Evolutionary conservation across 2,888 invertebrate species (phyloP).

Genomic region (Lordiphosa fenestrarum): DNA sequence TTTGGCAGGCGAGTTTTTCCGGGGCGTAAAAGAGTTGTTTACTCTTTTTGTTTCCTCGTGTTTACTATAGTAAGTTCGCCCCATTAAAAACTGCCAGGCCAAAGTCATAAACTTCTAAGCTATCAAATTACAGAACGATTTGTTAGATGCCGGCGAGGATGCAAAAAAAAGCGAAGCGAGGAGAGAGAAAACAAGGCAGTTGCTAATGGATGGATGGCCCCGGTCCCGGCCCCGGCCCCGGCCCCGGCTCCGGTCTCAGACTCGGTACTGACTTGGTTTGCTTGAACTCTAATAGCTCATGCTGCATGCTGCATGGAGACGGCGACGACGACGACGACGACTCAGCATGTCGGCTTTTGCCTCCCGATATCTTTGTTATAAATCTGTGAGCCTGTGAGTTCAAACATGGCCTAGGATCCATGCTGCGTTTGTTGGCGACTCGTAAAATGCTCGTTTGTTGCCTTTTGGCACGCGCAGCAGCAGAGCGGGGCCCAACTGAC

Average conservation of each 20-base stretch:
- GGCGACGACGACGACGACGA: conserved; percentile 25
- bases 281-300: conserved; percentile 74
- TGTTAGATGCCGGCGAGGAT: conserved; percentile 70
- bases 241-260: neutral
- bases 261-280: conserved; percentile 48
- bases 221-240: neutral
- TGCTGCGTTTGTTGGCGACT: conserved; percentile 68
- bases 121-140: conserved; percentile 77
- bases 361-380: conserved; percentile 78
- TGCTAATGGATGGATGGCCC: conserved; percentile 56
- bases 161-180: conserved; percentile 33
- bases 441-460: conserved; percentile 75
- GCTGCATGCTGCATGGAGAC: conserved; percentile 27
- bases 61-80: conserved; percentile 40
- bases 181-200: conserved; percentile 30
- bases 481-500: conserved; percentile 22
- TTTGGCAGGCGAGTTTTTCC: conserved; percentile 67
- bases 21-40: conserved; percentile 44
- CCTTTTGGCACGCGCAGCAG: conserved; percentile 74
- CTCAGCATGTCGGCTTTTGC: conserved; percentile 62
- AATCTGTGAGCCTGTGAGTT: conserved; percentile 71
- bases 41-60: conserved; percentile 15
- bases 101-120: conserved; percentile 75
- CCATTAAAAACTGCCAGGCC: conserved; percentile 73
- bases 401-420: conserved; percentile 56